Evolutionary conservation across 2,113 vertebrate genomes (phyloP).

Genomic region (Erpornis zantholeuca): DNA sequence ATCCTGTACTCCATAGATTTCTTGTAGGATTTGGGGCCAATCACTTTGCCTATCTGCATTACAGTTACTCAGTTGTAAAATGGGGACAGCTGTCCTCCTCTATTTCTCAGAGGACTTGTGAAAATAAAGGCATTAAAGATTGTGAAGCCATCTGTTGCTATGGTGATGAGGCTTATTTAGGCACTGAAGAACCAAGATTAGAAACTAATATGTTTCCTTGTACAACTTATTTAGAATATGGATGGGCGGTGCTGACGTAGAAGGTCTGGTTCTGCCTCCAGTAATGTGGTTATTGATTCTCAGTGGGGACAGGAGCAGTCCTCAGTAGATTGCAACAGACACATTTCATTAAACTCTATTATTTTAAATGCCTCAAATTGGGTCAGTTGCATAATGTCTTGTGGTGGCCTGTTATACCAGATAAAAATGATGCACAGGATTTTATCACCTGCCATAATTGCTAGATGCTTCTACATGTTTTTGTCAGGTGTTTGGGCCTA

Average conservation of each 20-base stretch:
- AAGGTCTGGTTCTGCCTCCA: conserved; percentile 12
- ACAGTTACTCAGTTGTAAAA: background rate
- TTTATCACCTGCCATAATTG: background rate
- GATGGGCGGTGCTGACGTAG: background rate
- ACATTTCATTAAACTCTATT: background rate
- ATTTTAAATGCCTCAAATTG: background rate
- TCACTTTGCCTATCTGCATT: background rate
- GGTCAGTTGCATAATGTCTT: conserved; percentile 36
- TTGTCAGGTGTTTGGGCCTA: background rate
- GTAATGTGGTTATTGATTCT: background rate
- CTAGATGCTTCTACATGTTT: background rate
- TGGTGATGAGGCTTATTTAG: conserved; percentile 30
- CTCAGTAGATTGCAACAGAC: background rate
- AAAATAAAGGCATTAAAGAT: conserved; percentile 54
- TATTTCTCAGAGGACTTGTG: conserved; percentile 28
- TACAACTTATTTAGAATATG: conserved; percentile 24
- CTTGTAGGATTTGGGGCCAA: background rate
- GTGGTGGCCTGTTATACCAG: background rate
- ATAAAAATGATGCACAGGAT: background rate
- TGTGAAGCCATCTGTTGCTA: conserved; percentile 47
- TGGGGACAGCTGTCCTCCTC: background rate
- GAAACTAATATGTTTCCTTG: conserved; percentile 35
- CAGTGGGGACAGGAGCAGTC: background rate
- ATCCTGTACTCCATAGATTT: background rate
- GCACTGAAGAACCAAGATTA: background rate